Evolutionary conservation across 2,888 invertebrate genomes (phyloP).

Genomic region (Chloromyia formosa): DNA sequence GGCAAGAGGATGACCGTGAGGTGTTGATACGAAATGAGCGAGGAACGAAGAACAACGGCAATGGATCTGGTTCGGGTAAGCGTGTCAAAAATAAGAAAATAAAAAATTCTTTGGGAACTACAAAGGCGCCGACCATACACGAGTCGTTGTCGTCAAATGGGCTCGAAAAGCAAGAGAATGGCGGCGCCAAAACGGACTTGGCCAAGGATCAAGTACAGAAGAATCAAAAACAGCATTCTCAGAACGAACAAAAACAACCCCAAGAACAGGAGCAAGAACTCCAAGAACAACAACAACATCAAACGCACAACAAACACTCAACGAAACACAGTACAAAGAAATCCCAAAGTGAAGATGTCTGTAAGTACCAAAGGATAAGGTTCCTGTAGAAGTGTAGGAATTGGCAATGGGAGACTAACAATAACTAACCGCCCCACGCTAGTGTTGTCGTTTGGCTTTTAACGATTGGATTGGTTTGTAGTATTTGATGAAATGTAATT

Average conservation of each 20-base stretch:
- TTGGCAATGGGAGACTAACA: conserved; percentile 12
- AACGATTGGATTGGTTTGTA: neutral
- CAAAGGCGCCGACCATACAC: conserved; percentile 36
- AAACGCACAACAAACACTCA: conserved; percentile 56
- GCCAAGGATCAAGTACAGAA: conserved; percentile 36
- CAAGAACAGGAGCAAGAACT: conserved; percentile 15
- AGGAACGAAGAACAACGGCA: conserved; percentile 70
- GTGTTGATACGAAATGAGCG: conserved; percentile 81
- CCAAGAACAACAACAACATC: conserved; percentile 54
- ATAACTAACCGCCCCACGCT: conserved; percentile 4
- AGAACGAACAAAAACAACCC: neutral
- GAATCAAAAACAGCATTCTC: conserved; percentile 19
- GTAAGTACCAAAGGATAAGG: conserved; percentile 46
- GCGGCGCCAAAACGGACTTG: conserved; percentile 13
- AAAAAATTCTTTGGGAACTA: conserved; percentile 33
- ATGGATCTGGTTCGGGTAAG: conserved; percentile 54
- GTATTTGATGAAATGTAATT: too few relatives aligned
- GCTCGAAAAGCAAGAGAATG: conserved; percentile 32
- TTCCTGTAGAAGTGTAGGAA: neutral
- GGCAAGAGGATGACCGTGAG: conserved; percentile 83
- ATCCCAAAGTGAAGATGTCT: conserved; percentile 44
- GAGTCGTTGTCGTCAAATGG: neutral
- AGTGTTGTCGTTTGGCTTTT: conserved; percentile 5
- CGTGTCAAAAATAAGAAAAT: conserved; percentile 58
- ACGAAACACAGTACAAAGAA: conserved; percentile 42